Evolutionary conservation across 1,140 invertebrate species (phyloP), one percentile per base, ranked within the genome.

Genomic region (Proctacanthus coquilletti): DNA sequence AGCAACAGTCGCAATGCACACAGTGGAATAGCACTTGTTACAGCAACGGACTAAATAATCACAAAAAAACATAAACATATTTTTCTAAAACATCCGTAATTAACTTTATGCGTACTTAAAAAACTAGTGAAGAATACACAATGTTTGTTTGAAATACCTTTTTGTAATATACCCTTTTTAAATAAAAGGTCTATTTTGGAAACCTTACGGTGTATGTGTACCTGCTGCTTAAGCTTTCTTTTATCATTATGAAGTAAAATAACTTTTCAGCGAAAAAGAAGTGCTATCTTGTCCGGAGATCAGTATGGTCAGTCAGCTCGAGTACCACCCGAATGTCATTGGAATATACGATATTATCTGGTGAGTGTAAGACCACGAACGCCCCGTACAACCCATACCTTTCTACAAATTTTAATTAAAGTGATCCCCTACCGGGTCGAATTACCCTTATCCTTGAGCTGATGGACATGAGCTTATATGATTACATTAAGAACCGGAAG

Each of bases 401-500:
- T 47, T 50, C 45, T 13, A 45, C 8, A 9, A 9, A 13, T 27
- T 27, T 27, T 50, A 60, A 47, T 52, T 65, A 48, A 63, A 75
- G 66, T 43, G 67, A 71, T 42, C 47, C 53, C 8, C 34, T 48
- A 47, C 60, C 62, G 17, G 71, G 73, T 25, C 65, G 63, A 43
- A 60, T 77, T 25, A 68, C 67, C 5, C 56, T 78, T 18, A 63
- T 78, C 14, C 75, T 75, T 51, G 74, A 78, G 49, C 46, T 78
- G 18, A 77, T 78, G 74, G 74, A 78, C 45, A 72, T 74, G 69
- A 77, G 74, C 47, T 62, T 80, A 36, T 76, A 77, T 49, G 75
- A 78, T 48, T 51, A 75, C 21, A 69, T 77, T 39, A 66, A 66
- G 55, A 58, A 45, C 4, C 47, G 60, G 37, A 65, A 64, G 47